These are phyloP conservation scores for Fregetta grallaria DNA, from an alignment of 2,113 vertebrate species.

Conservation along the genomic window DNA sequence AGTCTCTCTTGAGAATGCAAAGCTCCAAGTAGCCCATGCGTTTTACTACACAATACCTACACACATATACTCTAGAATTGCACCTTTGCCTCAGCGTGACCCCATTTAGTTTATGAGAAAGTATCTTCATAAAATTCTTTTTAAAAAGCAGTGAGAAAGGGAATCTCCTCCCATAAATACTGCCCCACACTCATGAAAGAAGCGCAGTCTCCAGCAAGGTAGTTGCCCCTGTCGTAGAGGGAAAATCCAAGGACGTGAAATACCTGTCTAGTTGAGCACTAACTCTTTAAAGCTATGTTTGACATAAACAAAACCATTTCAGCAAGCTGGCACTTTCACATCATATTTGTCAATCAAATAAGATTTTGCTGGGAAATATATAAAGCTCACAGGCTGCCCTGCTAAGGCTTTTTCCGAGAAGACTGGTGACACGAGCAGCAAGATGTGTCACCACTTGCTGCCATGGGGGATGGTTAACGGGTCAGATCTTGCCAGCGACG, in stretches of 20 bases:
- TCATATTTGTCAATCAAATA: background rate
- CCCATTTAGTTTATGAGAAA: conserved; percentile 9
- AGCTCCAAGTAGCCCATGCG: background rate
- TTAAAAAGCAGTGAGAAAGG: background rate
- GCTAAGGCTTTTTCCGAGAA: background rate
- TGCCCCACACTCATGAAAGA: background rate
- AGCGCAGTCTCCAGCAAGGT: background rate
- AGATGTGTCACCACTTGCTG: background rate
- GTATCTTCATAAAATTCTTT: background rate
- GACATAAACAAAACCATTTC: background rate
- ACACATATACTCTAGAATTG: background rate
- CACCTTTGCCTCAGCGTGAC: conserved; percentile 12
- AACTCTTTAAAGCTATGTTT: background rate
- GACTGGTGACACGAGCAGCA: background rate
- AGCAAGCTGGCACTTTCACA: background rate
- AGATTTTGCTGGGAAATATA: background rate
- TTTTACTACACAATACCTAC: background rate
- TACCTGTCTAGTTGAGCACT: background rate
- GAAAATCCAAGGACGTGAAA: background rate
- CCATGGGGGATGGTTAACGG: accelerated
- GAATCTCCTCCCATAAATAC: background rate
- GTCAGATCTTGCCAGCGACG: background rate
- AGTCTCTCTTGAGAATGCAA: background rate
- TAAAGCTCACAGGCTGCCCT: background rate
- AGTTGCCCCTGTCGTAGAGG: background rate